Base-by-base conservation (phyloP, 2,113 vertebrate species). In the Phyllostomus discolor region DNA sequence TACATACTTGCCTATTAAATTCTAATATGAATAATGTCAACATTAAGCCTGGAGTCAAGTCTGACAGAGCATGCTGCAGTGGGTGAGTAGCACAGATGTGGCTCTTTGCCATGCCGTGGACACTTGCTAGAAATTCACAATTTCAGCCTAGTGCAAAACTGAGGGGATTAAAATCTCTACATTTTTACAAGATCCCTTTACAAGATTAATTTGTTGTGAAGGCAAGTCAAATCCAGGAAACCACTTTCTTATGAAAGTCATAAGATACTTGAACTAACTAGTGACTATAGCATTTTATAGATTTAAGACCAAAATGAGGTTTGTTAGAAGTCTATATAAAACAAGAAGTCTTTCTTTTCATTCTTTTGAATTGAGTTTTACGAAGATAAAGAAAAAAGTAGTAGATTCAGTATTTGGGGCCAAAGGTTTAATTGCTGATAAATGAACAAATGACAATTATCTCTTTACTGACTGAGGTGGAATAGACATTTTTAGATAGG, bases 41-140 rank as follows among this genome's bases (percentile, higher is more conserved):
- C 72, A 33, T 90, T 95, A 96, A 97, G 91, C 46, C 0, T 48
- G 0, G 1, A 1, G 38, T 90, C 15, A 57, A 24, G 1, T 28
- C 97, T 95, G 43, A 93, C 76, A 95, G 52, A 96, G 0, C 31
- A 38, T 20, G 70, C n/a, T 76, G 73, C 97, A 96, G 59, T 26
- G 95, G 33, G 76, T 88, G 6, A 54, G 52, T 76, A 66, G 1
- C 38, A 90, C 72, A 59, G 59, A 81, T 57, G 16, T 4, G 43
- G 76, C 67, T 0, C 24, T 48, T 86, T 92, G 33, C 5, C 20
- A 43, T 52, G 2, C 7, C 7, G 0, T 50, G 19, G 4, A 28
- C 35, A 8, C 15, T 89, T 46, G 1, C 35, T 48, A 92, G 17
- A 67, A 89, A 76, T 35, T 31, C 15, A 91, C 14, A 66, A 87